A percentile compares a stretch with the other conserved stretches of the same genome.
phyloP scores from a whole-genome alignment of 2,888 invertebrate genomes.

The Rhodophaea formosa region DNA sequence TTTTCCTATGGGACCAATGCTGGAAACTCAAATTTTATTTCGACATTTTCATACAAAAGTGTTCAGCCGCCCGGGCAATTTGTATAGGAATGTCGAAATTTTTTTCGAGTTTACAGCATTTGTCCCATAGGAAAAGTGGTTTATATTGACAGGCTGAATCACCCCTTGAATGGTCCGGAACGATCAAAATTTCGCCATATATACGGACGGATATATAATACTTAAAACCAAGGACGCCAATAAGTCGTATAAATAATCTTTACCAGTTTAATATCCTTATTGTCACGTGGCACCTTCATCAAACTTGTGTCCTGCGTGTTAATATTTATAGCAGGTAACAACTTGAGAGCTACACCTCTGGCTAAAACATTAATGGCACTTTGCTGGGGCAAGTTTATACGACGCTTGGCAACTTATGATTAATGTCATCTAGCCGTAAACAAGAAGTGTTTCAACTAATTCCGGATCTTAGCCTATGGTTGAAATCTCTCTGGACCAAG shows the following conservation, averaged over 20 bases:
- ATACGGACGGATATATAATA: too few species aligned
- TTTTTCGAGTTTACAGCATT: too few species aligned
- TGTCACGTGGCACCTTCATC: slow-evolving; percentile 42
- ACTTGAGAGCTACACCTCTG: slow-evolving; percentile 47
- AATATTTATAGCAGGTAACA: slow-evolving; percentile 56
- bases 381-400: slow-evolving; percentile 49
- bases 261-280: slow-evolving; percentile 20
- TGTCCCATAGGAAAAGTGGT: too few species aligned
- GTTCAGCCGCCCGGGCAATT: too few species aligned
- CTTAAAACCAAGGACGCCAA: not conserved
- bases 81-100: too few species aligned
- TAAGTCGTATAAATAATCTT: slow-evolving; percentile 13
- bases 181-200: too few species aligned
- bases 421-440: slow-evolving; percentile 45
- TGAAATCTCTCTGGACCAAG: not conserved
- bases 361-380: slow-evolving; percentile 47
- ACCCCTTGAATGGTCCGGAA: too few species aligned
- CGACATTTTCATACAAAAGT: too few species aligned
- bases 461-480: slow-evolving; percentile 13
- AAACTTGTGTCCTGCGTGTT: slow-evolving; percentile 45
- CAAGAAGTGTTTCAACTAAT: slow-evolving; percentile 35
- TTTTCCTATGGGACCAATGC: too few species aligned
- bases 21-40: too few species aligned
- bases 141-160: too few species aligned
- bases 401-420: slow-evolving; percentile 55